Evolutionary conservation across 1,140 invertebrate species (phyloP), one percentile per base, ranked within the genome.

Genomic region (Muscidifurax raptorellus): DNA sequence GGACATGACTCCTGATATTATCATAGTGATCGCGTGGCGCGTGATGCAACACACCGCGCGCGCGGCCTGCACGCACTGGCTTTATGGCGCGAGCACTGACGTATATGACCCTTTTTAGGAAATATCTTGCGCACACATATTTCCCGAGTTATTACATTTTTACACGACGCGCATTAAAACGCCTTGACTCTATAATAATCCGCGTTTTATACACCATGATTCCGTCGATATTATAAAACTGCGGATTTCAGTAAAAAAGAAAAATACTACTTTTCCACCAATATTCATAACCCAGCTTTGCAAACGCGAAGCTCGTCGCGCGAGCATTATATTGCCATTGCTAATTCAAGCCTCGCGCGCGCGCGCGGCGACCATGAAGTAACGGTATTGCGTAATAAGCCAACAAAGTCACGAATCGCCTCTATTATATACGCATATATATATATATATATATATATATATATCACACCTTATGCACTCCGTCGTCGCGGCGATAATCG

Each of bases 1-100:
- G 59, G 40, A 67, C 82, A 72, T 27, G 66, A 71, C 40, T 83
- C 40, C 15, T 30, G 82, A 77, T 83, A 59, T 77, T 83, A 83
- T 83, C 59, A 71, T 7, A 7, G 15, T n/a, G 52, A 82, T 83
- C 64, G 27, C 27, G 6, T 1, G 2, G 44, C 10, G 22, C 47
- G 9, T 77, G 64, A 83, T 77, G 72, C 59, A 82, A 82, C 15
- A n/a, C n/a, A n/a, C n/a, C n/a, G n/a, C 9, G 12, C 9, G 9
- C 1, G 18, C 32, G n/a, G 32, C 71, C 22, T 28, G 25, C 9
- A 27, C 15, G 25, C 52, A 25, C 28, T 13, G 12, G 47, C 74
- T 82, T 82, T 82, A 82, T 40, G 80, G 47, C 28, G 40, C 40
- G 67, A 36, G 28, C 9, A 3, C 13, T n/a, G 4, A 18, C 6